A percentile compares a stretch with the other conserved stretches of the same genome.
Conservation (phyloP, 2,888 invertebrate species). For the Lasius platythorax region DNA sequence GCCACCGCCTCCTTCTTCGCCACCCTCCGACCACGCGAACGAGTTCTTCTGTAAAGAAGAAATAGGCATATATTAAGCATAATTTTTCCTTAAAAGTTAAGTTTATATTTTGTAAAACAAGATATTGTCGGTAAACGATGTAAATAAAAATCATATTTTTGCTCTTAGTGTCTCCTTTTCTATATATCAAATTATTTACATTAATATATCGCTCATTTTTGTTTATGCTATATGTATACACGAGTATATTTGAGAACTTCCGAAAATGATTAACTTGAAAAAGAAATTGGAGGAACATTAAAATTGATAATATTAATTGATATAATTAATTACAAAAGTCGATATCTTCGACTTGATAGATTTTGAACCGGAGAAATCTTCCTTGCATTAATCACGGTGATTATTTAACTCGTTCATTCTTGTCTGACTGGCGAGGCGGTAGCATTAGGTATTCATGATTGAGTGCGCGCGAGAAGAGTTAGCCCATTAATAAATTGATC, state of each 20-base stretch:
- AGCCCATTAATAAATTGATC: conserved; percentile 73
- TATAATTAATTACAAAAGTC: conserved; percentile 48
- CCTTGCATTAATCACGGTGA: conserved; percentile 66
- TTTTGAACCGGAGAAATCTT: conserved; percentile 44
- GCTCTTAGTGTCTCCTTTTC: background rate
- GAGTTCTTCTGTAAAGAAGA: conserved; percentile 86
- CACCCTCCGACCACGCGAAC: conserved; percentile 87
- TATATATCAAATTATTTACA: background rate
- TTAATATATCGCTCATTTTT: background rate
- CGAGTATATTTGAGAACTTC: background rate
- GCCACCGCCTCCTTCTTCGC: conserved; percentile 86
- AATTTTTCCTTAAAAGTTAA: background rate
- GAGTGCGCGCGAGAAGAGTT: conserved; percentile 64
- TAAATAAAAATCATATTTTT: background rate
- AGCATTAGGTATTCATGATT: conserved; percentile 73
- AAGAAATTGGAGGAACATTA: background rate
- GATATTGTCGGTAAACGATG: background rate
- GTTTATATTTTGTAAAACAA: background rate
- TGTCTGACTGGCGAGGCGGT: conserved; percentile 55
- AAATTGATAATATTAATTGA: background rate
- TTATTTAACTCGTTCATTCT: conserved; percentile 67
- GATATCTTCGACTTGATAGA: conserved; percentile 27
- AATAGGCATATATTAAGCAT: background rate
- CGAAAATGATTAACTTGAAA: background rate
- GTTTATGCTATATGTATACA: background rate